Evolutionary conservation across 2,113 vertebrate genomes (phyloP), one percentile per base, ranked within the genome.

Genomic region (Heptranchias perlo): DNA sequence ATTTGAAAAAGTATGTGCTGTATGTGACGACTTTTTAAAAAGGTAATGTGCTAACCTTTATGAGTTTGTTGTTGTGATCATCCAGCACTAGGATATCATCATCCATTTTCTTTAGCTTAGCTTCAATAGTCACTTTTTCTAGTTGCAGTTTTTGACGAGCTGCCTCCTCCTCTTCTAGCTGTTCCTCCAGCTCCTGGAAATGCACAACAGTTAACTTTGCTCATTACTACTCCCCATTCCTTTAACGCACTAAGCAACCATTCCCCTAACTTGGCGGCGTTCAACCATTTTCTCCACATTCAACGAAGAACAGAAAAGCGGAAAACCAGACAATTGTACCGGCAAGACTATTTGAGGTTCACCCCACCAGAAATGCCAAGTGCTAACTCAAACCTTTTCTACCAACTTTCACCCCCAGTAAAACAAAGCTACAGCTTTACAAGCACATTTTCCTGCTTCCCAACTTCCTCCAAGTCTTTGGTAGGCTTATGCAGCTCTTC

Each of bases 141-240:
- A 99, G 97, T 97, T 99, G 99, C 44, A 99, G 97, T 97, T 99
- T 99, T 97, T 99, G 99, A 89, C 99, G 98, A 95, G 99, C 99
- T 0, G 98, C 98, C 97, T 99, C 99, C 96, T 99, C 99, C 96
- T 99, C 99, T 96, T 99, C 99, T 96, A 99, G 98, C 97, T 99
- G 99, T 96, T 99, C 99, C 97, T 99, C 99, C 78, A 99, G 97
- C 31, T 99, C 99, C 99, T 99, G 96, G 28, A 64, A 96, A 11
- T 25, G 3, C 52, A 69, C 6, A 49, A 69, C 44, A 21, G 10
- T 95, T 44, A 62, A 93, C 58, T 39, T 62, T 35, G 58, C 62
- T 21, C 78, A 82, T 93, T 21, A 64, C 1, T 8, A n/a, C 18
- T 6, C 4, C 58, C 1, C 58, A 93, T 62, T 39, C 58, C 61